Percentiles rank a stretch among this genome's conserved stretches.
Conservation (phyloP, 2,797 vertebrate species). For the Graptemys geographica region DNA sequence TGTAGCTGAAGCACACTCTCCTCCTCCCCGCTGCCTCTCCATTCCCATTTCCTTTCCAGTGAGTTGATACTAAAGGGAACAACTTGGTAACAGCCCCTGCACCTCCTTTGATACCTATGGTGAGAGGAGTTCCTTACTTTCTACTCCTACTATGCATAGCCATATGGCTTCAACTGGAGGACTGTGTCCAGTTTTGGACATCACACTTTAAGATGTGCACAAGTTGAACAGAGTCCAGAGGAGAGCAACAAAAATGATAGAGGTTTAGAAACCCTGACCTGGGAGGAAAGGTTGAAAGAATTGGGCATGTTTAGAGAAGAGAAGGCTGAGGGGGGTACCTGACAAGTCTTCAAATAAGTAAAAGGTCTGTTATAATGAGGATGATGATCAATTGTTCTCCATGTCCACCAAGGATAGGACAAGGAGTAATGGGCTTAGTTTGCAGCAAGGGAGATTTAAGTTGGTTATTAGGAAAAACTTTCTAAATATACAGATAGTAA, state of each 20-base stretch:
- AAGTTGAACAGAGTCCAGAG: background rate
- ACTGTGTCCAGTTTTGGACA: background rate
- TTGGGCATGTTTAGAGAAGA: background rate
- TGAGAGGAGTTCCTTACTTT: background rate
- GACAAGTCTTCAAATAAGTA: background rate
- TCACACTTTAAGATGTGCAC: background rate
- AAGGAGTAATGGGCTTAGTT: too few relatives aligned
- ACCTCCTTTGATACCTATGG: background rate
- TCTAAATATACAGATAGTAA: too few relatives aligned
- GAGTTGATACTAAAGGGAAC: background rate
- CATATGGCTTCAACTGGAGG: fast-evolving
- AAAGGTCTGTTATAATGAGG: background rate
- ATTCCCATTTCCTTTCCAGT: background rate
- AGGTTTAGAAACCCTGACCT: background rate
- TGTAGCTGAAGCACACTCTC: background rate
- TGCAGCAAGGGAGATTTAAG: too few relatives aligned
- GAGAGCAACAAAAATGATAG: background rate
- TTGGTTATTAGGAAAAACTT: too few relatives aligned
- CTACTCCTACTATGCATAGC: background rate
- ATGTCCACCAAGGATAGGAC: background rate
- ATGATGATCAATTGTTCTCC: background rate
- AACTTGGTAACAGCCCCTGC: background rate
- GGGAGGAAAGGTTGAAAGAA: background rate
- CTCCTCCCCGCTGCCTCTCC: background rate
- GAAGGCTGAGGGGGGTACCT: background rate